phyloP scores from a whole-genome alignment of 2,113 vertebrate genomes.

The Chrysochloris asiatica region DNA sequence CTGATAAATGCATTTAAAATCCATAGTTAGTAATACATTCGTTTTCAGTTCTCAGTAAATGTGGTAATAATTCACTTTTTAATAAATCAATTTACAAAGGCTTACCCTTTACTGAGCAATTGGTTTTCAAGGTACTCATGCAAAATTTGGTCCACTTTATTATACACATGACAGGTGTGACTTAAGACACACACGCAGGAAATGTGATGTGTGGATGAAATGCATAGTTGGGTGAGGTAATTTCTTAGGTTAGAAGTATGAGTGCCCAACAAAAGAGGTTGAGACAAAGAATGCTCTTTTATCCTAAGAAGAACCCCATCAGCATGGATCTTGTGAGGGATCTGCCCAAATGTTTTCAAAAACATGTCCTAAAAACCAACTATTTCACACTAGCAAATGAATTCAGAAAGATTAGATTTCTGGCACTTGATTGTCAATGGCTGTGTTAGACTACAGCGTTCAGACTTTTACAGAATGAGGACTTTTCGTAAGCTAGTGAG shows the following conservation, averaged over 20 bases:
- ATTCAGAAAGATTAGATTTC: slow-evolving; percentile 56
- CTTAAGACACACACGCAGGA: slow-evolving; percentile 77
- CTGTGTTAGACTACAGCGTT: not conserved
- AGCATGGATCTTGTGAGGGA: slow-evolving; percentile 77
- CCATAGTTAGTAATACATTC: slow-evolving; percentile 71
- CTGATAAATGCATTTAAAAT: slow-evolving; percentile 66
- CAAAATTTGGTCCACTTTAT: slow-evolving; percentile 74
- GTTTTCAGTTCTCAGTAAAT: slow-evolving; percentile 54
- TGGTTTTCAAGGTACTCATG: slow-evolving; percentile 82
- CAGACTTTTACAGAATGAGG: slow-evolving; percentile 1
- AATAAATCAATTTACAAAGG: slow-evolving; percentile 58
- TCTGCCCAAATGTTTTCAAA: slow-evolving; percentile 81
- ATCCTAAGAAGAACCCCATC: slow-evolving; percentile 81
- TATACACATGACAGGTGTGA: slow-evolving; percentile 79
- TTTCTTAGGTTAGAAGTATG: slow-evolving; percentile 77
- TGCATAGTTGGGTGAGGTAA: slow-evolving; percentile 69
- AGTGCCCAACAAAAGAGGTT: not conserved
- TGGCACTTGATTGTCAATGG: slow-evolving; percentile 28
- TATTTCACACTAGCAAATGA: slow-evolving; percentile 68
- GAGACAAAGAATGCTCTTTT: slow-evolving; percentile 46
- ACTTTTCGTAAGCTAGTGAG: slow-evolving; percentile 75
- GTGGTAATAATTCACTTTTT: slow-evolving; percentile 63
- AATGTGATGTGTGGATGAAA: slow-evolving; percentile 83
- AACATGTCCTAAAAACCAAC: slow-evolving; percentile 74
- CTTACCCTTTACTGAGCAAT: slow-evolving; percentile 68